These are phyloP conservation scores for Meloidogyne floridensis DNA, from an alignment of 1,140 invertebrate genomes.

Conservation along the genomic window DNA sequence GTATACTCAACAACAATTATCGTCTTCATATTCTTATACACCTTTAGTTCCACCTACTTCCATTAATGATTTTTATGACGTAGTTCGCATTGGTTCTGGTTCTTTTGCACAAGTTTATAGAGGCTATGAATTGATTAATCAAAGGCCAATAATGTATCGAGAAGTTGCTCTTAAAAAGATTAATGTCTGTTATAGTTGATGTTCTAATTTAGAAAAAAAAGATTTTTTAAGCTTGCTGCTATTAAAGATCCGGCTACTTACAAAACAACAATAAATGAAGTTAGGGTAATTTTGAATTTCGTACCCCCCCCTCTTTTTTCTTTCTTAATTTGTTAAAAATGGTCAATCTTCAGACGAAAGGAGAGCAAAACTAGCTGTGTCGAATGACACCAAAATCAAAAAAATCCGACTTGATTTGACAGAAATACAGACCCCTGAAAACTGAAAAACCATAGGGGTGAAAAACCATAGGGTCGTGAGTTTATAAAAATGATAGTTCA, in stretches of 20 bases:
- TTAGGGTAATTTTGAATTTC: too few relatives aligned
- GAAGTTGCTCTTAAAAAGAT: slow-evolving; percentile 32
- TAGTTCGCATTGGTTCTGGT: slow-evolving; percentile 23
- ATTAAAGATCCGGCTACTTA: slow-evolving; percentile 2
- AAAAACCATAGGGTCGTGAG: too few relatives aligned
- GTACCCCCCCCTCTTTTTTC: too few relatives aligned
- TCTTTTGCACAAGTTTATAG: slow-evolving; percentile 36
- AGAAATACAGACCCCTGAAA: too few relatives aligned
- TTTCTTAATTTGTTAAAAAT: too few relatives aligned
- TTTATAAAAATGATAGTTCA: too few relatives aligned
- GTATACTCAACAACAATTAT: neutral
- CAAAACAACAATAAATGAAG: slow-evolving; percentile 29
- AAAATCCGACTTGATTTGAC: too few relatives aligned
- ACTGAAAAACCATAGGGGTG: too few relatives aligned
- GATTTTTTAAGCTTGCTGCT: slow-evolving; percentile 5
- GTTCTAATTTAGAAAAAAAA: neutral
- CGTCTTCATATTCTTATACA: neutral
- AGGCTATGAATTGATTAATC: neutral
- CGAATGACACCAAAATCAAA: too few relatives aligned
- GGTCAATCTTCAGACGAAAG: too few relatives aligned
- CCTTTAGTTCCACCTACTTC: neutral
- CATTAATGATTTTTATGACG: neutral
- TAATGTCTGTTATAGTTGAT: slow-evolving; percentile 20
- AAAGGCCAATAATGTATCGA: neutral
- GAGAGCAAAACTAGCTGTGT: too few relatives aligned